Evolutionary conservation across 2,888 invertebrate genomes (phyloP), one percentile per base, ranked within the genome.

Genomic region (Erebia aethiops): DNA sequence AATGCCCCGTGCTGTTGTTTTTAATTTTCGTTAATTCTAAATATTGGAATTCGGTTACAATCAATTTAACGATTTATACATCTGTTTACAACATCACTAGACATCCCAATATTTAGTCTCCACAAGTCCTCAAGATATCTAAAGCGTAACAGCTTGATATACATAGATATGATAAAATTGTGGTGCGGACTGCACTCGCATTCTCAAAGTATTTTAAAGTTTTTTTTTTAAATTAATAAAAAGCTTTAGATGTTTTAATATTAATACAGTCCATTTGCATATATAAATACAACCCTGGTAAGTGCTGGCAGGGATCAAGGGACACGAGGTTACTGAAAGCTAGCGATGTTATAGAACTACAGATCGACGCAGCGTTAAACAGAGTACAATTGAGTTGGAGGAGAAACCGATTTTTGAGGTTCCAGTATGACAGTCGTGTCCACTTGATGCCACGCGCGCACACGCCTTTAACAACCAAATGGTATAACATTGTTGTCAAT

Each of bases 31-130:
- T 86, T 79, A 84, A 86, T 88, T 85, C 89, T 90, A 90, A 92
- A 90, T 88, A 92, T 90, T 91, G 92, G 91, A 92, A 91, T 88
- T 83, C 87, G 89, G 87, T 88, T 85, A 90, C 85, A 89, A 87
- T 87, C 84, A 88, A 84, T 84, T 86, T 91, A 81, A 92, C 84
- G 87, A 92, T 92, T 92, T 92, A 84, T 92, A 92, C 92, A 92
- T 82, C 92, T 87, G 85, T 69, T 87, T 82, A 85, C 78, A 84
- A 87, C 85, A 85, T 87, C 84, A 84, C 86, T 85, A 89, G 83
- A 87, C 85, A 88, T 88, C 84, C 90, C 90, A 90, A 92, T 90
- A 90, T 89, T 89, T 88, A 90, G 88, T 85, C 82, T 87, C 82
- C 84, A 85, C 83, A 83, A 83, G 84, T 84, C 86, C 84, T 85